Base-by-base conservation (phyloP, 2,797 vertebrate genomes). In the Schizopygopsis malacanthus region DNA sequence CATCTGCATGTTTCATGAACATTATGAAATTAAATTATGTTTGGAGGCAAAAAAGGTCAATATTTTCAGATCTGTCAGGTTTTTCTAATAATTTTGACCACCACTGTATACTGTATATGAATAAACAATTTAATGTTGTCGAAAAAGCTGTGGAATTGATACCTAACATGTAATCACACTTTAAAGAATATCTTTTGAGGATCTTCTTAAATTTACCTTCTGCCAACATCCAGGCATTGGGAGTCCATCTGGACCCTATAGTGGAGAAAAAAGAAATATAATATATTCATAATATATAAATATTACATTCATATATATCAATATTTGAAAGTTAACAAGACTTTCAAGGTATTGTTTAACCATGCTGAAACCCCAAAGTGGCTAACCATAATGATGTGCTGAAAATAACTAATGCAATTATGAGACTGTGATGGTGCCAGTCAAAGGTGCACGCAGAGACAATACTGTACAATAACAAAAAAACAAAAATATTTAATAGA, bases 171-270 rank as follows among this genome's bases (percentile, higher is more conserved):
- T 63, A 79, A 28, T 41, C 39, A 63, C 39, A 25, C 39, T 28
- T 63, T 45, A 79, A 33, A 18, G 12, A 81, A 69, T 54, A 70
- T 43, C 3, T 50, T 78, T 43, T 70, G 10, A 56, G 56, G 6
- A 63, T 20, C 15, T 22, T 43, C 67, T 71, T 16, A 47, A 22
- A 88, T 95, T 94, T 95, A 99, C 98, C 97, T 99, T 99, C 95
- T 99, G 98, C 98, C 98, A 99, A 91, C 98, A 99, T 33, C 98
- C 98, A 92, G 98, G 98, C 98, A 99, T 99, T 79, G 98, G 98
- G 95, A 99, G 96, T 93, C 98, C 98, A 94, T 99, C 98, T 0
- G 98, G 98, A 84, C 98, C 98, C 98, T 99, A 93, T 95, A 94
- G 37, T 82, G 16, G 11, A 61, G 16, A 67, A 16, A 47, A 50